These are phyloP conservation scores for Autographa gamma DNA, from an alignment of 2,888 invertebrate species.

Conservation along the genomic window DNA sequence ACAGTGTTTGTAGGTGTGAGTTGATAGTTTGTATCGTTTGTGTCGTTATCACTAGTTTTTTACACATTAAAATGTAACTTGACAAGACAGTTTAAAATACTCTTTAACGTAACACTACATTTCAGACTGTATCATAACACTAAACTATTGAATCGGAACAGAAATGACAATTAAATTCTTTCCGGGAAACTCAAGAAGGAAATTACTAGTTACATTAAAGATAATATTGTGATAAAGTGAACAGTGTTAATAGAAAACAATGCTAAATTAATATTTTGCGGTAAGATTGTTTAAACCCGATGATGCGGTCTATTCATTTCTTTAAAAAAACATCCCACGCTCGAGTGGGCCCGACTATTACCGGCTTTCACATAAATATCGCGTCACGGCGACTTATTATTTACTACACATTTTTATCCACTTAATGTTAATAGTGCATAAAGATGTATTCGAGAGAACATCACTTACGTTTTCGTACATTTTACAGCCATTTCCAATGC, in stretches of 20 bases:
- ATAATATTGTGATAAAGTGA: background rate
- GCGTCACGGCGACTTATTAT: slow-evolving; percentile 38
- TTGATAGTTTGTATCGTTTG: too few relatives aligned
- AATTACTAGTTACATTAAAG: background rate
- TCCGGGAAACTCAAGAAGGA: background rate
- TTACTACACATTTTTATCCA: slow-evolving; percentile 29
- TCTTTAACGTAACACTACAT: too few relatives aligned
- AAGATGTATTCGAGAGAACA: background rate
- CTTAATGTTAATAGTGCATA: slow-evolving; percentile 18
- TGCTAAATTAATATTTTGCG: slow-evolving; percentile 24
- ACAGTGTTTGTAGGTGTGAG: background rate
- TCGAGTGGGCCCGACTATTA: slow-evolving; percentile 30
- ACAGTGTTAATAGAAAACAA: background rate
- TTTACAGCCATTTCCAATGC: background rate
- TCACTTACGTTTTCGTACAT: slow-evolving; percentile 35
- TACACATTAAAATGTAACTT: background rate
- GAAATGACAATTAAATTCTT: background rate
- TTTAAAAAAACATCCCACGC: slow-evolving; percentile 34
- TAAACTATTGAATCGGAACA: background rate
- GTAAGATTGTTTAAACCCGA: slow-evolving; percentile 35
- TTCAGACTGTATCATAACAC: background rate
- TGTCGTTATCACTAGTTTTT: background rate
- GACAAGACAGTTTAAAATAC: background rate
- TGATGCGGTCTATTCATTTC: slow-evolving; percentile 34
- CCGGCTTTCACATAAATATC: slow-evolving; percentile 48